Evolutionary conservation across 2,888 invertebrate genomes (phyloP).

Genomic region (Notocelia uddmanniana): DNA sequence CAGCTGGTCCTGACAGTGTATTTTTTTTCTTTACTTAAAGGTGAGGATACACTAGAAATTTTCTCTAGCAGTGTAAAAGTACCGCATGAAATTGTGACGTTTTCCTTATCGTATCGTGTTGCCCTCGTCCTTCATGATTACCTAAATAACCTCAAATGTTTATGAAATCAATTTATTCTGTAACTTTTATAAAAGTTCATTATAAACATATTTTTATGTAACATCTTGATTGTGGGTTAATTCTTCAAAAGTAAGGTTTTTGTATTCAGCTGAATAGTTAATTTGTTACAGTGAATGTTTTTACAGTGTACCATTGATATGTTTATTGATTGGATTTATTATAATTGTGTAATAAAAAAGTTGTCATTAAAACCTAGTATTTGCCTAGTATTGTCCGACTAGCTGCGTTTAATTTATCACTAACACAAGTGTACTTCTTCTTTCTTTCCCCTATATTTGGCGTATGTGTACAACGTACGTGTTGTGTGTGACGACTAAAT

Average conservation of each 20-base stretch:
- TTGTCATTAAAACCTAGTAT: background rate
- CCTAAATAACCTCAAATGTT: constrained; percentile 67
- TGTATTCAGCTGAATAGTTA: background rate
- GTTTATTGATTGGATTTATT: constrained; percentile 29
- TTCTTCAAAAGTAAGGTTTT: constrained; percentile 26
- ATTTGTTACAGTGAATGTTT: background rate
- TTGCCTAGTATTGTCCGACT: background rate
- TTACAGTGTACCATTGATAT: constrained; percentile 10
- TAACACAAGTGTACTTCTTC: background rate
- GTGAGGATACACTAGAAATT: background rate
- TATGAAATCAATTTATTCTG: constrained; percentile 49
- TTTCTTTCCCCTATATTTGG: background rate
- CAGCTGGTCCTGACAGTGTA: background rate
- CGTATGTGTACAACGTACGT: background rate
- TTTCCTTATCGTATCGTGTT: constrained; percentile 44
- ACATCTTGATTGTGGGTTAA: constrained; percentile 18
- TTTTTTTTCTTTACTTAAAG: background rate
- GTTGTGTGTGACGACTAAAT: background rate
- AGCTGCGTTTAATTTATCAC: background rate
- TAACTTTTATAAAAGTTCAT: constrained; percentile 41
- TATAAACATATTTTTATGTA: constrained; percentile 36
- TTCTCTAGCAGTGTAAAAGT: constrained; percentile 40
- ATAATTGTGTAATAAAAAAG: background rate
- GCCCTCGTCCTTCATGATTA: constrained; percentile 56
- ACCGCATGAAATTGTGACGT: constrained; percentile 20